Conservation (phyloP, 2,888 invertebrate species). For the Trichogramma dendrolimi region DNA sequence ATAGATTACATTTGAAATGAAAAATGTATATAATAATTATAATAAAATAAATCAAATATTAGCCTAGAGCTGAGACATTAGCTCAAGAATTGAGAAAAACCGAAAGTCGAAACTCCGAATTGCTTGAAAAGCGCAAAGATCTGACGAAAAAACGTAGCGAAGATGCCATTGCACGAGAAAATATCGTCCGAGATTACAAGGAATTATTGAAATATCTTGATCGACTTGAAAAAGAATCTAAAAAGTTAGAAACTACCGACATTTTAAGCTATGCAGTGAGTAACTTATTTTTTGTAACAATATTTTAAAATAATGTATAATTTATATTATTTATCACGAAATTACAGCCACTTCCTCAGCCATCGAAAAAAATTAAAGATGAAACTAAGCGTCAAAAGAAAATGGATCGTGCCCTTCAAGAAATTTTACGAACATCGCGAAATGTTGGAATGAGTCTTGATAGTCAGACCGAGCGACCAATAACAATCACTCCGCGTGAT, state of each 20-base stretch:
- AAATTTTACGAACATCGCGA: conserved; percentile 32
- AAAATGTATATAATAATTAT: not conserved
- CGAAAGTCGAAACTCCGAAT: conserved; percentile 31
- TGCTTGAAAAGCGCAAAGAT: conserved; percentile 34
- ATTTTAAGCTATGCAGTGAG: conserved; percentile 32
- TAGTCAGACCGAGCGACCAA: conserved; percentile 32
- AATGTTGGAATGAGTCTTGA: conserved; percentile 1
- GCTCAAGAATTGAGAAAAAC: conserved; percentile 36
- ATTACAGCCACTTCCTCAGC: conserved; percentile 29
- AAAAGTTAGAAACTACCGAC: conserved; percentile 41
- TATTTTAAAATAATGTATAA: conserved; percentile 1
- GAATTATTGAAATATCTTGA: conserved; percentile 41
- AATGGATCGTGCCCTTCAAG: conserved; percentile 56
- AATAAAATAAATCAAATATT: not conserved
- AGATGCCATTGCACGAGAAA: conserved; percentile 45
- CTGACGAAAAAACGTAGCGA: conserved; percentile 39
- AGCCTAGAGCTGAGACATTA: conserved; percentile 45
- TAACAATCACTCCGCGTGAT: conserved; percentile 36
- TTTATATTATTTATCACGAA: not conserved
- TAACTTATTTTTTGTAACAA: not conserved
- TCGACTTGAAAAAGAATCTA: conserved; percentile 40
- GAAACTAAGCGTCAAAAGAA: conserved; percentile 53
- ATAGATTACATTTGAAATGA: not conserved
- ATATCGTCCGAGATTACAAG: conserved; percentile 44
- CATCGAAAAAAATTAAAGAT: conserved; percentile 48